Conservation (phyloP, 2,888 invertebrate genomes). For the Pristionchus arcanus region DNA sequence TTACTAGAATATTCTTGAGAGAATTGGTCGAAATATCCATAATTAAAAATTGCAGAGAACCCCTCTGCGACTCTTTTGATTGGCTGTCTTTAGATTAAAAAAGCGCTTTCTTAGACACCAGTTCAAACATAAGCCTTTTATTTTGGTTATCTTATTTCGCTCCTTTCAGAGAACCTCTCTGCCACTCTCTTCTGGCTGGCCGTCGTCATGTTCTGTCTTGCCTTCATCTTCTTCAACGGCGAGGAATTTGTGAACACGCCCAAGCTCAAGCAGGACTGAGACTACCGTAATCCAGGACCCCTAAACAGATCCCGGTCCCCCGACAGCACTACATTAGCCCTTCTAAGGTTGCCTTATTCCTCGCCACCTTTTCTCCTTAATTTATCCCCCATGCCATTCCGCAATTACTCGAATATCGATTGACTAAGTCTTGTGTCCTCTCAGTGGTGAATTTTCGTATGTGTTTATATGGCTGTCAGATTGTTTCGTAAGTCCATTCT, state of each 20-base stretch:
- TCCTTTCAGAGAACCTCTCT: conserved; percentile 75
- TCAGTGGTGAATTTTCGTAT: not conserved
- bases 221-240: conserved; percentile 91
- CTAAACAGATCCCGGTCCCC: not conserved
- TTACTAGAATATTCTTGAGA: no score
- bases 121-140: no score
- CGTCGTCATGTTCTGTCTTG: conserved; percentile 80
- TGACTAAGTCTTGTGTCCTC: not conserved
- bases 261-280: conserved; percentile 79
- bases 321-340: not conserved
- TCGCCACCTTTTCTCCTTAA: not conserved
- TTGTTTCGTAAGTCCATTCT: no score
- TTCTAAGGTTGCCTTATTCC: not conserved
- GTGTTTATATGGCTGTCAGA: not conserved
- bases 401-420: not conserved
- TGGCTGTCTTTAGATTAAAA: no score
- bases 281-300: not conserved
- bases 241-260: conserved; percentile 96
- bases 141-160: no score
- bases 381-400: conserved; percentile 13
- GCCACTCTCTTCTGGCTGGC: conserved; percentile 77
- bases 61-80: conserved; percentile 76
- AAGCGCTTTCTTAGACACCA: no score
- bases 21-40: no score
- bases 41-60: conserved; percentile 61